Percentiles rank a stretch among this genome's conserved stretches.
phyloP scores from a whole-genome alignment of 1,140 invertebrate genomes.

The Rhizoglyphus robini region DNA sequence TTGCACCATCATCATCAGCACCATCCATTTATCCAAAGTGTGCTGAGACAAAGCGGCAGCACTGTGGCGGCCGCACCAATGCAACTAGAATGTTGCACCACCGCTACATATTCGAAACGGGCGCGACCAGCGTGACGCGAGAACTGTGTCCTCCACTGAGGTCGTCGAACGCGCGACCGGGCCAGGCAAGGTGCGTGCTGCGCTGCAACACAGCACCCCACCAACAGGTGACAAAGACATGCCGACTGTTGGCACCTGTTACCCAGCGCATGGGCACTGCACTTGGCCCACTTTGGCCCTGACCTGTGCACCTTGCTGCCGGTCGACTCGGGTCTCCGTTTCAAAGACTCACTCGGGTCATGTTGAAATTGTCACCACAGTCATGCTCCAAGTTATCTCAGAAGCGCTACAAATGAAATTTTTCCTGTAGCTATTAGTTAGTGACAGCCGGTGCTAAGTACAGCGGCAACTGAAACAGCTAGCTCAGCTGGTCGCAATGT shows the following conservation, averaged over 20 bases:
- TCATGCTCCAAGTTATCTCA: neutral
- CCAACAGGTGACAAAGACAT: neutral
- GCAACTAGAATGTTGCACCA: neutral
- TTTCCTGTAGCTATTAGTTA: too few species aligned
- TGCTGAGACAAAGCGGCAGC: neutral
- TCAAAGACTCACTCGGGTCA: too few species aligned
- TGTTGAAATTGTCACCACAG: neutral
- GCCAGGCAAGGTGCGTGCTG: neutral
- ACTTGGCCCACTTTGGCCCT: neutral
- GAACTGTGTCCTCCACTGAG: neutral
- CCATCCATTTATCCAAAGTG: neutral
- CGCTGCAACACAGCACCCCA: neutral
- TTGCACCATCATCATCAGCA: neutral
- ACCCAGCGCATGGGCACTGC: neutral
- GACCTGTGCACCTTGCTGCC: too few species aligned
- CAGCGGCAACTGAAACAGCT: too few species aligned
- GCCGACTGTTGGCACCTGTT: neutral
- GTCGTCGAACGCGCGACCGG: constrained; percentile 8
- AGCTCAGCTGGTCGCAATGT: too few species aligned
- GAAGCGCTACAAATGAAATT: neutral
- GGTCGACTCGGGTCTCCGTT: too few species aligned
- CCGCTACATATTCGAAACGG: constrained; percentile 11
- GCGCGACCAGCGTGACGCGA: neutral
- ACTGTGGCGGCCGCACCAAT: neutral
- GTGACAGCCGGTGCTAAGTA: too few species aligned